Percentiles rank a stretch among this genome's conserved stretches.
Evolutionary conservation across 2,797 vertebrate genomes (phyloP).

Genomic region (Momotus momota): DNA sequence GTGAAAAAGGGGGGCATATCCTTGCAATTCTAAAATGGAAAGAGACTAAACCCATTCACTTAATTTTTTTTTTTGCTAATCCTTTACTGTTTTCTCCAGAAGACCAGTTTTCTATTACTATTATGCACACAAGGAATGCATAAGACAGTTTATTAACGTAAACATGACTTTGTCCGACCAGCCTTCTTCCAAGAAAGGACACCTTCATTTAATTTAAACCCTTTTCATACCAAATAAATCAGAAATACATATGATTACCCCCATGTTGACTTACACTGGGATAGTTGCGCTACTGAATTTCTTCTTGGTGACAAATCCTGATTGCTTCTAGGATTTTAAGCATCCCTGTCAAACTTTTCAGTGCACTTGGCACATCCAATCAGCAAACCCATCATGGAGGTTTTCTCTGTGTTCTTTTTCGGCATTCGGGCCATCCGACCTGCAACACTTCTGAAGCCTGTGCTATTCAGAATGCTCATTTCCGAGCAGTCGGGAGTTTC

Average conservation of each 20-base stretch:
- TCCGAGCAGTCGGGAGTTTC: not conserved
- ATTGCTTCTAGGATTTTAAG: not conserved
- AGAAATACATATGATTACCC: not conserved
- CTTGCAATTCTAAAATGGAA: not conserved
- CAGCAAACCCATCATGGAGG: not conserved
- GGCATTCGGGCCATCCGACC: not conserved
- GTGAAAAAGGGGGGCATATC: not conserved
- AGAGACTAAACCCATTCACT: not conserved
- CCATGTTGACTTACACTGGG: not conserved
- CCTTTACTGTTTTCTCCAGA: not conserved
- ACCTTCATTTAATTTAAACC: not conserved
- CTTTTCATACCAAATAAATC: not conserved
- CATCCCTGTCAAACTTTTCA: not conserved
- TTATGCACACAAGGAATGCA: not conserved
- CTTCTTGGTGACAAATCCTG: not conserved
- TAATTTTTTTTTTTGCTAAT: not conserved
- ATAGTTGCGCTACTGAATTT: not conserved
- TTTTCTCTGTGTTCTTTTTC: not conserved
- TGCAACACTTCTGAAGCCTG: not conserved
- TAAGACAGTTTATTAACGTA: not conserved
- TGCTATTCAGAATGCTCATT: fast-evolving
- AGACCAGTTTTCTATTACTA: not conserved
- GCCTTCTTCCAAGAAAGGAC: not conserved
- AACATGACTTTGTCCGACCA: not conserved
- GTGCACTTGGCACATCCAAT: fast-evolving